Percentiles rank a stretch among this genome's conserved stretches.
These are phyloP conservation scores for Tanypteryx hageni DNA, from an alignment of 2,888 invertebrate species.

Conservation along the genomic window DNA sequence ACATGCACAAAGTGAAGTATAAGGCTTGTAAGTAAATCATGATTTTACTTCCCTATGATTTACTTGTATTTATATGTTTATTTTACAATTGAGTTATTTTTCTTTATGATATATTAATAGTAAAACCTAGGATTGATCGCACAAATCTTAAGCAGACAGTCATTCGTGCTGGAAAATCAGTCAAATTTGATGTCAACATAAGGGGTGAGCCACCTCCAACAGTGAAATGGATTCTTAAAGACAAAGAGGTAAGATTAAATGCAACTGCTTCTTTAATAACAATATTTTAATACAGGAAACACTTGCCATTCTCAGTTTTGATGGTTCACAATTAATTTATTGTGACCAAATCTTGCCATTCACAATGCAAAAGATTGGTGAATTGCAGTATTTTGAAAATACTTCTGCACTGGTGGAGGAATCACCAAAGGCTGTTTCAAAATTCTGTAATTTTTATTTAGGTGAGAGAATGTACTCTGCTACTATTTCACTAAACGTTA, in stretches of 20 bases:
- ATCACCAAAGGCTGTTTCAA: no score
- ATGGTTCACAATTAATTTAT: no score
- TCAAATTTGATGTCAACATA: conserved; percentile 95
- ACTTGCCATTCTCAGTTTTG: neutral
- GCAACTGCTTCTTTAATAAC: neutral
- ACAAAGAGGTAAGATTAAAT: conserved; percentile 78
- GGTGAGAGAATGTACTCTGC: no score
- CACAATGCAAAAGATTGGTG: no score
- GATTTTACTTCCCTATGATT: neutral
- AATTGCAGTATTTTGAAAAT: no score
- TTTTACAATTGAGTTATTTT: neutral
- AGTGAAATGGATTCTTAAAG: conserved; percentile 92
- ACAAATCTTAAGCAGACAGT: conserved; percentile 93
- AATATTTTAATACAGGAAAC: neutral
- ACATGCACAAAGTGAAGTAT: conserved; percentile 91
- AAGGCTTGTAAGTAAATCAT: conserved; percentile 84
- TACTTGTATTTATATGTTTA: neutral
- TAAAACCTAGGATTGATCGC: conserved; percentile 98
- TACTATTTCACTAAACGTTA: no score
- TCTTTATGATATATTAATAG: conserved; percentile 77
- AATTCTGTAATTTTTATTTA: no score
- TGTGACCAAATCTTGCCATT: no score
- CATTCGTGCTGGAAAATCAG: conserved; percentile 93
- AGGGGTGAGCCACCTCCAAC: conserved; percentile 97
- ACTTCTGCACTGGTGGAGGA: no score